Evolutionary conservation across 1,140 invertebrate species (phyloP), one percentile per base, ranked within the genome.

Genomic region (Drosophila triauraria): DNA sequence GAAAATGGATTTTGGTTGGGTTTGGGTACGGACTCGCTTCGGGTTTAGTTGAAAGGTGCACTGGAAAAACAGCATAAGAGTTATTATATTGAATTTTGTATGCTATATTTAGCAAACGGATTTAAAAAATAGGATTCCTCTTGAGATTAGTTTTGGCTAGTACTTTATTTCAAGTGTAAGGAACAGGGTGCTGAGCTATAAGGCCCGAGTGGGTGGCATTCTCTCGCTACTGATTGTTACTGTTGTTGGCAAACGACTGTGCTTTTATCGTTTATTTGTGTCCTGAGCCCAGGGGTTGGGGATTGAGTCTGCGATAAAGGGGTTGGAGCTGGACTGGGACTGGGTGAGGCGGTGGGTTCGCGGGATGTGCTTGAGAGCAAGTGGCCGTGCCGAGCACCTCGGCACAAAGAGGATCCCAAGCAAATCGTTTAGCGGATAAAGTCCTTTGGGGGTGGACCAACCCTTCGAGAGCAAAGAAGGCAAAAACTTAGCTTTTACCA

Each of bases 251-350:
- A 80, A 78, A 84, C 80, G 83, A 80, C 85, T 88, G 84, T 75
- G 85, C 84, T 88, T 88, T 88, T 88, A 90, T 90, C 84, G 85
- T 88, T 88, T 87, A 87, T 88, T 87, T 87, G 80, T 75, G 80
- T 80, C 78, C 78, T 70, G 80, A 70, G 56, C 54, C 42, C 38
- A 15, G 40, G 61, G 62, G 57, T 67, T 59, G 53, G 48, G 25
- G 38, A 15, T n/a, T 25, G 51, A 15, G 30, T 32, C 23, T 53
- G n/a, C 50, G 25, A 35, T 50, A 59, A 42, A 32, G 65, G 65
- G 69, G 40, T 71, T 50, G 23, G 48, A 61, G 35, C 13, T 20
- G 50, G 35, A 2, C 15, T 46, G 48, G 27, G 35, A 3, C 12
- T 46, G 48, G 25, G 58, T 17, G 53, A 10, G 23, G 60, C 10